Evolutionary conservation across 2,113 vertebrate genomes (phyloP), one percentile per base, ranked within the genome.

Genomic region (Marmota monax): DNA sequence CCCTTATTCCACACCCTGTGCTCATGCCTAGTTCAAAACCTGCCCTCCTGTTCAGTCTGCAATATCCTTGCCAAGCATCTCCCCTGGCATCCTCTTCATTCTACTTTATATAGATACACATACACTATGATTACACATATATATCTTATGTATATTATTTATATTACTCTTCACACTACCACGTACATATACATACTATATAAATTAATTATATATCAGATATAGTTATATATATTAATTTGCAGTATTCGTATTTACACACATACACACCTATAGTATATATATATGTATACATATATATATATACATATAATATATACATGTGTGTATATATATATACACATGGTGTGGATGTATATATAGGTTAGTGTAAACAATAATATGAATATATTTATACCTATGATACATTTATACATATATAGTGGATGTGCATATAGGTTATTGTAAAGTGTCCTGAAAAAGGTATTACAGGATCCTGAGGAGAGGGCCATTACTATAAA

Each of bases 381-480:
- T 77, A 77, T 65, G 65, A 73, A 63, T 63, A 29, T 16, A 22
- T 58, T 58, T 22, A 45, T 70, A 23, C 45, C 7, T 84, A 67
- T 84, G 7, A 37, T 83, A 72, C 53, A 56, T 86, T 34, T 74
- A 45, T 13, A 70, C 39, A 56, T 39, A 88, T 32, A 56, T 29
- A 53, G 45, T 51, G 22, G n/a, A 39, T 90, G 17, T 39, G 4
- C 32, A 53, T 27, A 12, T 34, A 48, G 17, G 8, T 11, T 61
- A 65, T 17, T 84, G 8, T 63, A 77, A 88, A 88, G 29, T 91
- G 48, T 16, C 12, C 63, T 91, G n/a, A 91, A 39, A 84, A 91
- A 84, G 80, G 23, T 73, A 90, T 90, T 83, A 45, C 7, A 67
- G 48, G 56, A 93, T 78, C 53, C 69, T 84, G 63, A 96, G 65